Evolutionary conservation across 2,113 vertebrate genomes (phyloP), one percentile per base, ranked within the genome.

Genomic region (Mesembrinibis cayennensis): DNA sequence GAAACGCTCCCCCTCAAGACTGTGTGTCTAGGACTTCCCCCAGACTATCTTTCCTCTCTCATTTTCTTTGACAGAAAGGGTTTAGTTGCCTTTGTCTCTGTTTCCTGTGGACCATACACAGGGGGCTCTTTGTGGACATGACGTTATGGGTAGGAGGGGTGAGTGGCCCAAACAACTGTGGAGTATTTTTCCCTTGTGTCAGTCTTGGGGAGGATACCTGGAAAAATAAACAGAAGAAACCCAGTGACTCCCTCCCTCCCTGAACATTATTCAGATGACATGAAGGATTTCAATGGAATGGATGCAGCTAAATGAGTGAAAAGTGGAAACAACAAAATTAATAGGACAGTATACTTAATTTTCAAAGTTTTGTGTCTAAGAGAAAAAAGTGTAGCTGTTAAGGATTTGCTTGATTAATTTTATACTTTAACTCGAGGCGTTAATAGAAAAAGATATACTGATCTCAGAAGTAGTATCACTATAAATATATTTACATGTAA

Each of bases 41-140:
- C 7, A 4, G 53, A 9, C 38, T 44, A 1, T 27, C 66, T 47
- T 38, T 59, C 17, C 26, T 53, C n/a, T 76, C 22, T 17, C 18
- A 45, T 70, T 61, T 40, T 50, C 74, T 65, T 50, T 29, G 61
- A 66, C 74, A 53, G 40, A 72, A 49, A 18, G 30, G 9, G 6
- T 74, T 76, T 58, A 26, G 36, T 59, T 92, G 61, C 34, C 18
- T 79, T 86, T 72, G 34, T 36, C 38, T 84, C 53, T 3, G 2
- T 80, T 56, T 83, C 25, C 2, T 2, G 6, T 53, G 81, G 29
- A 36, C 11, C 4, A 1, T 0, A 0, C 4, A 25, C 25, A 19
- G 1, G 16, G 7, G 7, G 12, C 17, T 67, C 14, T 89, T 38
- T 65, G 13, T 59, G 69, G 47, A 8, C 10, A 6, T 30, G 16